Base-by-base conservation (phyloP, 2,113 vertebrate species). In the Dicentrarchus labrax region DNA sequence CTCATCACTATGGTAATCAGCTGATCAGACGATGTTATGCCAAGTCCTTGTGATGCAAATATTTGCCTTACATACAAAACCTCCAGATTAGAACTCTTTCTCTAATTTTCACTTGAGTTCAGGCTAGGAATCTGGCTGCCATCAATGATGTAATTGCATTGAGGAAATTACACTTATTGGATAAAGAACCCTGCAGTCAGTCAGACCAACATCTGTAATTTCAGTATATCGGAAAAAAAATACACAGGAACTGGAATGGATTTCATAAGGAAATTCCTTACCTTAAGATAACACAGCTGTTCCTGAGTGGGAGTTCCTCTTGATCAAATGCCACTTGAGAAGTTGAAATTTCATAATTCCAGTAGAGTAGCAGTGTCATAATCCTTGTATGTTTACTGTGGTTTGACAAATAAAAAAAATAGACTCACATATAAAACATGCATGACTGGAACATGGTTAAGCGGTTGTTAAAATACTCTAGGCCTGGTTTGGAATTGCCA, bases 1-100 rank as follows among this genome's bases (percentile, higher is more conserved):
- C 74, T 88, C 86, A 89, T 91, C 84, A 76, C 82, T 90, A 90
- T 90, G 90, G 57, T 90, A 93, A 94, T 92, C 88, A 90, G 82
- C 82, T 86, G 84, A 91, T 93, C 86, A 85, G 83, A 88, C 87
- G 84, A 77, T 75, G 82, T 85, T 88, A 68, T 69, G 50, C 80
- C 77, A 84, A 24, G 75, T 86, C 71, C 86, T 90, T 91, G 78
- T 85, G 80, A 93, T 90, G 86, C 84, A 84, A 92, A 93, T 91
- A 86, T 88, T 90, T 87, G 76, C 78, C 82, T 86, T 69, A 80
- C 59, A 89, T 82, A 77, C 69, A 92, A 87, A 88, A 83, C 16
- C 53, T 72, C 71, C 13, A 61, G 72, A 87, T 84, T 83, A 78
- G 69, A 86, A 82, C n/a, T 70, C 66, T 73, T 21, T 61, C 59